A percentile compares a stretch with the other conserved stretches of the same genome.
Evolutionary conservation across 1,140 invertebrate species (phyloP).

Genomic region (Bactericera cockerelli): DNA sequence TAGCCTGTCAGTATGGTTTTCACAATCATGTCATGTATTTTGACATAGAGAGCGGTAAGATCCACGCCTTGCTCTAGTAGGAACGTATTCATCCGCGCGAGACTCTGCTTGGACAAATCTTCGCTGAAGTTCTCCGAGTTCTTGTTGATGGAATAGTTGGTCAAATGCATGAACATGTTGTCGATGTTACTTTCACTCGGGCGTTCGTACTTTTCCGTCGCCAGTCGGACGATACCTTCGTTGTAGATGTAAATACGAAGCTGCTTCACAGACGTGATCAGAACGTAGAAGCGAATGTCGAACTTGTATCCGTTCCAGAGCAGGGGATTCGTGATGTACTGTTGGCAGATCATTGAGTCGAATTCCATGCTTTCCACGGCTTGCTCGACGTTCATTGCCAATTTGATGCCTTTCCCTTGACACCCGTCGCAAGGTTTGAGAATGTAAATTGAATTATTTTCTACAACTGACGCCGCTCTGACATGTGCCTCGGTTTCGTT

Average conservation of each 20-base stretch:
- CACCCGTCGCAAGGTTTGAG: background rate
- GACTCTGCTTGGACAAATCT: slow-evolving; percentile 15
- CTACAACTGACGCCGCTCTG: background rate
- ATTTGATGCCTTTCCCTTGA: slow-evolving; percentile 2
- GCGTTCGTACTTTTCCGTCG: slow-evolving; percentile 71
- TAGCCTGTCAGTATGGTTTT: background rate
- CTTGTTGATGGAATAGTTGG: slow-evolving; percentile 94
- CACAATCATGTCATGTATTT: background rate
- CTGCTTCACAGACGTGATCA: slow-evolving; percentile 89
- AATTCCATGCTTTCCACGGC: background rate
- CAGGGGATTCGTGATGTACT: slow-evolving; percentile 41
- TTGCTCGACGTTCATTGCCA: background rate
- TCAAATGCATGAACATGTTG: slow-evolving; percentile 91
- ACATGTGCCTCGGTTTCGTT: background rate
- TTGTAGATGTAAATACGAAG: slow-evolving; percentile 85
- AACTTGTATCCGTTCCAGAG: slow-evolving; percentile 95
- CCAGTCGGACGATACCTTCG: slow-evolving; percentile 84
- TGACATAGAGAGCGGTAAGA: background rate
- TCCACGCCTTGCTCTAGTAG: background rate
- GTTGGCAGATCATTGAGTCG: slow-evolving; percentile 11
- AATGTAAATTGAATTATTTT: background rate
- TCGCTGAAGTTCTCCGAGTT: slow-evolving; percentile 30
- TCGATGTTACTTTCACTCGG: slow-evolving; percentile 54
- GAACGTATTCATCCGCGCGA: background rate
- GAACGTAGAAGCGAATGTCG: slow-evolving; percentile 83